These are phyloP conservation scores for Cyanoliseus patagonus DNA, from an alignment of 2,113 vertebrate genomes.

Conservation along the genomic window DNA sequence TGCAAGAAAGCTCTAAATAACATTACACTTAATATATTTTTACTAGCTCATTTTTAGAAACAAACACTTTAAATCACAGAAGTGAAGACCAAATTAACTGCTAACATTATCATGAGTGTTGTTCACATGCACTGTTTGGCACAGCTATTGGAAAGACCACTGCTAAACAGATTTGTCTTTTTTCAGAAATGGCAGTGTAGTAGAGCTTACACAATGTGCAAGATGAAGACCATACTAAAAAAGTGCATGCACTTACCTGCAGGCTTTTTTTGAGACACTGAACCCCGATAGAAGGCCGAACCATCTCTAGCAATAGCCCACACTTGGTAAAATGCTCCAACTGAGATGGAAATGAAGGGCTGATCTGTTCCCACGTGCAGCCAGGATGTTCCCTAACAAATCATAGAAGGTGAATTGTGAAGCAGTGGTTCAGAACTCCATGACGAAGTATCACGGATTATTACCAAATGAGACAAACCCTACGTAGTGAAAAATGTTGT, in stretches of 20 bases:
- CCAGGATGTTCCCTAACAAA: constrained; percentile 89
- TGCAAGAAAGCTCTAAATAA: background rate
- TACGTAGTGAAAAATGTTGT: background rate
- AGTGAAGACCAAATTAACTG: background rate
- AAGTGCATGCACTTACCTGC: constrained; percentile 77
- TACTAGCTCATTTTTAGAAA: background rate
- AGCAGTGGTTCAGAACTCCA: background rate
- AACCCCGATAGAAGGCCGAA: constrained; percentile 92
- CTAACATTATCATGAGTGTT: background rate
- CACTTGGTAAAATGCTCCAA: constrained; percentile 88
- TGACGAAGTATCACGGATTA: background rate
- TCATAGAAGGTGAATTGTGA: background rate
- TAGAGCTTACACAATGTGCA: background rate
- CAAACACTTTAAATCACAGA: background rate
- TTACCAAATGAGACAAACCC: background rate
- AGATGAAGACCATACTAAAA: background rate
- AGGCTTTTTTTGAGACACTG: constrained; percentile 85
- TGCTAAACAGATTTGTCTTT: background rate
- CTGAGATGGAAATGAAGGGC: constrained; percentile 90
- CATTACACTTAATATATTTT: background rate
- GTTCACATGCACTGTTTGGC: background rate
- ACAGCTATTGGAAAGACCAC: background rate
- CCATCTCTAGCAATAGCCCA: constrained; percentile 94
- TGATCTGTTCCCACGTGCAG: constrained; percentile 95
- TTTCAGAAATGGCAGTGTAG: background rate